These are phyloP conservation scores for Timandra comae DNA, from an alignment of 2,888 invertebrate species.

Conservation along the genomic window DNA sequence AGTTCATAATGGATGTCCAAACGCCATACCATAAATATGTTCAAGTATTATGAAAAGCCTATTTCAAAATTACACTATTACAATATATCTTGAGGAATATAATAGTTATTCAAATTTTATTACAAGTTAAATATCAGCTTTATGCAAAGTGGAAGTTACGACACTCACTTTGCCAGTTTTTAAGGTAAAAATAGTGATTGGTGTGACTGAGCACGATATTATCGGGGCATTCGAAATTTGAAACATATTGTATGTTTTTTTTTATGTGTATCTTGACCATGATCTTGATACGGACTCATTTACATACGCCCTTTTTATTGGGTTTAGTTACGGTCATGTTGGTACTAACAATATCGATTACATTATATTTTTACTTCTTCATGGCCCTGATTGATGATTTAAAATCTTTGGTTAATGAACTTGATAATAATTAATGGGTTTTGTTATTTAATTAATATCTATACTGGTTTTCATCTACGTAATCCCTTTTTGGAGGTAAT, in stretches of 20 bases:
- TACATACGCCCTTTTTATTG: conserved; percentile 19
- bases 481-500: no score
- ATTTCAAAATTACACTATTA: conserved; percentile 20
- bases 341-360: conserved; percentile 12
- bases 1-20: not conserved
- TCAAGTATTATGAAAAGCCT: conserved; percentile 15
- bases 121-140: conserved; percentile 19
- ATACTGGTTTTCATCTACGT: no score
- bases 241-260: conserved; percentile 14
- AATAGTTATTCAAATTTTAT: conserved; percentile 28
- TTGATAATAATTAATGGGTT: conserved; percentile 1
- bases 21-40: conserved; percentile 3
- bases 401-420: conserved; percentile 1
- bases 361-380: conserved; percentile 6
- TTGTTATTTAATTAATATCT: conserved; percentile 12
- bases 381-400: conserved; percentile 4
- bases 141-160: conserved; percentile 26
- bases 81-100: conserved; percentile 20
- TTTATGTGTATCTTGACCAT: conserved; percentile 18
- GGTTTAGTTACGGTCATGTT: conserved; percentile 4
- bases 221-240: conserved; percentile 15
- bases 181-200: conserved; percentile 14
- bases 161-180: conserved; percentile 20
- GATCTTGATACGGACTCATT: conserved; percentile 23
- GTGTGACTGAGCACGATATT: conserved; percentile 10